phyloP scores from a whole-genome alignment of 2,888 invertebrate species.

The Eristalis intricaria region DNA sequence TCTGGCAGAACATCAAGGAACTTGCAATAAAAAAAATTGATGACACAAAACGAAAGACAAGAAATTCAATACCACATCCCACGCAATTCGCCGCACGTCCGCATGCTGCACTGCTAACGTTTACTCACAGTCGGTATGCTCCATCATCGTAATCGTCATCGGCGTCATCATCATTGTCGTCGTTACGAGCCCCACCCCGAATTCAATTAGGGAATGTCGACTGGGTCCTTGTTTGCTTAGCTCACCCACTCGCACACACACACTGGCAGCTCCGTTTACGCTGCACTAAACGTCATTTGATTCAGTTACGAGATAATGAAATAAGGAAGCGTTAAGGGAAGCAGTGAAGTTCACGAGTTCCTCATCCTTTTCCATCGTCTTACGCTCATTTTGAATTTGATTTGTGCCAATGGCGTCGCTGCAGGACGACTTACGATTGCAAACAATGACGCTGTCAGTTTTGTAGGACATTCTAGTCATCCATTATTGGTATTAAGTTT shows the following conservation, averaged over 20 bases:
- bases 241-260: background rate
- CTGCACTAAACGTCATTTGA: constrained; percentile 64
- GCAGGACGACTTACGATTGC: background rate
- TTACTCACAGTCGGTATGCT: constrained; percentile 62
- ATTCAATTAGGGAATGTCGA: constrained; percentile 58
- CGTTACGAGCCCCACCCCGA: constrained; percentile 21
- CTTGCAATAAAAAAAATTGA: constrained; percentile 35
- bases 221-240: background rate
- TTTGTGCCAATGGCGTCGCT: constrained; percentile 16
- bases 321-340: constrained; percentile 65
- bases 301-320: constrained; percentile 63
- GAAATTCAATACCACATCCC: constrained; percentile 42
- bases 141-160: constrained; percentile 20
- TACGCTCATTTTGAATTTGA: constrained; percentile 18
- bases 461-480: constrained; percentile 12
- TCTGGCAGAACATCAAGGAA: constrained; percentile 51
- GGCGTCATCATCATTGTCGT: background rate
- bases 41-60: constrained; percentile 20
- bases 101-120: constrained; percentile 46
- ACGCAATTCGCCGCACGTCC: constrained; percentile 10
- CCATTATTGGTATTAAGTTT: constrained; percentile 48
- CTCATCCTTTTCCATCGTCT: background rate
- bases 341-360: constrained; percentile 37
- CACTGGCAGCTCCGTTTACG: constrained; percentile 1
- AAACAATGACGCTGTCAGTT: constrained; percentile 5